These are phyloP conservation scores for Molossus alvarezi DNA, from an alignment of 2,797 vertebrate species.

Conservation along the genomic window DNA sequence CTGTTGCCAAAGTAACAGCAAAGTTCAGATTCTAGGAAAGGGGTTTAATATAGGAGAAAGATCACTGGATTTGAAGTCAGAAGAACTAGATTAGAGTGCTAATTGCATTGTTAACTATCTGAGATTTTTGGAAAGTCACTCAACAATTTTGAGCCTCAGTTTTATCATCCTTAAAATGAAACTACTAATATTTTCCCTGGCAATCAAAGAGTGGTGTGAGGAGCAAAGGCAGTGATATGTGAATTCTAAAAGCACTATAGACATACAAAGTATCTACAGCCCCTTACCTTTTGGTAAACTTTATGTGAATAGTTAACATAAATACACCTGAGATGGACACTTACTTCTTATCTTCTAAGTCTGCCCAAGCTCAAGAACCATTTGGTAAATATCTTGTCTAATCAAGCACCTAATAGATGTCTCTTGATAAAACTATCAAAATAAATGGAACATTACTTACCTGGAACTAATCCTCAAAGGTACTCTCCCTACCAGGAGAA, in stretches of 20 bases:
- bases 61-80: not conserved
- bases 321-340: not conserved
- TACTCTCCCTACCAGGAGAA: not conserved
- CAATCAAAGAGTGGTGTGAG: not conserved
- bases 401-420: not conserved
- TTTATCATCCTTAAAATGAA: conserved; percentile 49
- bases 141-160: not conserved
- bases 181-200: not conserved
- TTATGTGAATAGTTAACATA: not conserved
- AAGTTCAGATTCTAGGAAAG: conserved; percentile 31
- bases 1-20: conserved; percentile 68
- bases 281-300: conserved; percentile 12
- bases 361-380: conserved; percentile 16
- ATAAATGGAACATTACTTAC: not conserved
- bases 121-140: conserved; percentile 38
- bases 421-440: conserved; percentile 43
- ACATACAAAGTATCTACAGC: not conserved
- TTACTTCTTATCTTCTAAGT: conserved; percentile 44
- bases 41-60: not conserved
- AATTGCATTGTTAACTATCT: not conserved
- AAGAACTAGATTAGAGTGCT: conserved; percentile 5
- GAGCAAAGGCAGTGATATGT: not conserved
- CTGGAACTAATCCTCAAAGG: not conserved
- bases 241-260: not conserved
- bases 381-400: not conserved